Conservation (phyloP, 2,888 invertebrate species). For the Euzetes globulus region DNA sequence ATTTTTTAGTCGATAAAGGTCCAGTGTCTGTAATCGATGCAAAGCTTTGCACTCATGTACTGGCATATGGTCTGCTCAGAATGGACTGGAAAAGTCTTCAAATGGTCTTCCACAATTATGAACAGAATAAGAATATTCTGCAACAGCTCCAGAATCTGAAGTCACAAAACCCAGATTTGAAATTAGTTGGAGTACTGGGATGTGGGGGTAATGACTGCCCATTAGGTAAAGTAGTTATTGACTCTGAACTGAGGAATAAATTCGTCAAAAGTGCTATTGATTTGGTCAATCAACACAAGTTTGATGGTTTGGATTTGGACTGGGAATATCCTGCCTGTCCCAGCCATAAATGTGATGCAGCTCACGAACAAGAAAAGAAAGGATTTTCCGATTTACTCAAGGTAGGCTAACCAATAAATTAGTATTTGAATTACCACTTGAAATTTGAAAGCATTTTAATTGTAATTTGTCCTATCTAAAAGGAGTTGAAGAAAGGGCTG, state of each 20-base stretch:
- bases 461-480: no score
- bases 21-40: no score
- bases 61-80: no score
- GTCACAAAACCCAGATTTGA: neutral
- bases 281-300: constrained; percentile 63
- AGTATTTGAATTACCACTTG: no score
- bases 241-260: neutral
- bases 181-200: neutral
- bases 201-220: neutral
- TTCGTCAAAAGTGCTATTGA: constrained; percentile 49
- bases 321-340: constrained; percentile 71
- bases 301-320: constrained; percentile 78
- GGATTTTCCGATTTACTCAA: neutral
- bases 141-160: neutral
- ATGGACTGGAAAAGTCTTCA: no score
- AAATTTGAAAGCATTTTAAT: no score
- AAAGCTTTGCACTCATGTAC: no score
- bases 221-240: neutral
- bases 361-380: neutral
- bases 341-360: neutral
- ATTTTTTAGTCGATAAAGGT: no score
- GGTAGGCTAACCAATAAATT: no score
- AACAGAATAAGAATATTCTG: no score
- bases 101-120: no score
- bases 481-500: no score